These are phyloP conservation scores for Serilophus lunatus DNA, from an alignment of 2,113 vertebrate species.

Conservation along the genomic window DNA sequence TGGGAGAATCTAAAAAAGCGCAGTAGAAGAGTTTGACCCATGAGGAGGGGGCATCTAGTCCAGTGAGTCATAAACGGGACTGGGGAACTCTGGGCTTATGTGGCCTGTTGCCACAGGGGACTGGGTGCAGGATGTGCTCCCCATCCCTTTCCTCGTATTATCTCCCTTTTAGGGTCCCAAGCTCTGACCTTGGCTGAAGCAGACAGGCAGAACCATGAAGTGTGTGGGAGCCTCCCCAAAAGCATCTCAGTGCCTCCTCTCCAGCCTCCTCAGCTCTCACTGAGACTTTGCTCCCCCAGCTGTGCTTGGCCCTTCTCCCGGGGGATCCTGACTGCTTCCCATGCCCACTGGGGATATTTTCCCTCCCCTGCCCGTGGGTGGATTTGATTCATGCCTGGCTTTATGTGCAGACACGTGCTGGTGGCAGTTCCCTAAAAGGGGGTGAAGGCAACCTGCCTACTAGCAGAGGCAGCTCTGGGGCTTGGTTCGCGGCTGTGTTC, in stretches of 20 bases:
- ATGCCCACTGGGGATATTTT: background rate
- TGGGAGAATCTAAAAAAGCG: background rate
- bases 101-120: background rate
- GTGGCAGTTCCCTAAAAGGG: background rate
- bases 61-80: background rate
- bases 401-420: background rate
- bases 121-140: background rate
- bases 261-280: background rate
- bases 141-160: background rate
- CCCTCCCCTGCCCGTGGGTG: background rate
- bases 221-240: accelerated
- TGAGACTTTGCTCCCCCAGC: background rate
- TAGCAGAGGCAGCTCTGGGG: background rate
- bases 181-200: background rate
- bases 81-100: background rate
- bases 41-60: background rate
- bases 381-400: background rate
- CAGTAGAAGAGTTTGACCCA: background rate
- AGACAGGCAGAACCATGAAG: background rate
- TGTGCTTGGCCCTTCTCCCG: accelerated
- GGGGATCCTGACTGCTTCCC: background rate
- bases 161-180: background rate
- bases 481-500: background rate
- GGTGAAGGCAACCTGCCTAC: background rate
- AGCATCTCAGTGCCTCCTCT: background rate